Conservation (phyloP, 2,888 invertebrate genomes). For the Notodonta ziczac region DNA sequence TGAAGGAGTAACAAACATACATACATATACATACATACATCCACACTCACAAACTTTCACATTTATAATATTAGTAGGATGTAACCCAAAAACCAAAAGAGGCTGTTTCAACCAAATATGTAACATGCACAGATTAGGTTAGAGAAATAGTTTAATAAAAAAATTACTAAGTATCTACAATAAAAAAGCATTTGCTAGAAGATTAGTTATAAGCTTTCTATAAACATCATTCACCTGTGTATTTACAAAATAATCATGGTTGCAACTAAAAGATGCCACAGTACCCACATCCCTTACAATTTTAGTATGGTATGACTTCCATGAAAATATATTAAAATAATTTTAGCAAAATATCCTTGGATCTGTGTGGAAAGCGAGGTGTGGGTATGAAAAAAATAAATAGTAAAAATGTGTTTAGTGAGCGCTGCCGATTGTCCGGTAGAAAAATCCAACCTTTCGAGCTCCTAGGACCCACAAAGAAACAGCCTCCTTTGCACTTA, state of each 20-base stretch:
- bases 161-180: constrained; percentile 25
- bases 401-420: constrained; percentile 51
- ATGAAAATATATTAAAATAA: constrained; percentile 10
- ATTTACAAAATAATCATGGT: constrained; percentile 14
- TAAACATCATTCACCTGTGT: constrained; percentile 14
- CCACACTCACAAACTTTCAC: too few species aligned
- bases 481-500: constrained; percentile 97
- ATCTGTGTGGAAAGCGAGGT: constrained; percentile 40
- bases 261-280: neutral
- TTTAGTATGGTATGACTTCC: neutral
- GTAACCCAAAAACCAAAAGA: constrained; percentile 76
- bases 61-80: too few species aligned
- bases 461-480: constrained; percentile 97
- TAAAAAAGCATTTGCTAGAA: constrained; percentile 24
- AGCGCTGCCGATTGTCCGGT: constrained; percentile 56
- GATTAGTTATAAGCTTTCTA: constrained; percentile 33
- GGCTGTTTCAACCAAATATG: constrained; percentile 78
- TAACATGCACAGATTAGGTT: constrained; percentile 69
- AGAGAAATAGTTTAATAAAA: constrained; percentile 17
- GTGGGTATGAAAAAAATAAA: constrained; percentile 42
- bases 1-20: too few species aligned
- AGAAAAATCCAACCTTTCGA: constrained; percentile 91
- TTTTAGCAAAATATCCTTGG: constrained; percentile 16
- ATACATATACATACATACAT: too few species aligned
- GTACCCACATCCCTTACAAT: constrained; percentile 2